Conservation (phyloP, 30 jellyfish, hydroid and myxozoan species). For the Turritopsis dohrnii region DNA sequence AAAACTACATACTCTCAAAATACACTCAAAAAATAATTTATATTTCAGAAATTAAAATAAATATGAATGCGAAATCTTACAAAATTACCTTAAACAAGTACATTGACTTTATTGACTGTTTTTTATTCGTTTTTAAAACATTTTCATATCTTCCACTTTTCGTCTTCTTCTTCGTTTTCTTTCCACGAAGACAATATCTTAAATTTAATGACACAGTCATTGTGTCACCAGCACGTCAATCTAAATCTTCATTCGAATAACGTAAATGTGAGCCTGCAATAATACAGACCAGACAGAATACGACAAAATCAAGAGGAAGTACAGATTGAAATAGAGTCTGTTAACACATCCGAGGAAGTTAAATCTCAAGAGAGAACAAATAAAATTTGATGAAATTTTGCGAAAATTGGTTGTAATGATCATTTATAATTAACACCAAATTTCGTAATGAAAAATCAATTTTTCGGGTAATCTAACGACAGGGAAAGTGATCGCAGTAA, state of each 20-base stretch:
- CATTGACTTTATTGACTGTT: background rate
- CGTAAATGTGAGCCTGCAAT: background rate
- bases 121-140: background rate
- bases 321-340: background rate
- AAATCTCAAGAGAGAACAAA: background rate
- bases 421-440: no score
- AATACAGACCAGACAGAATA: constrained; percentile 21
- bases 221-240: constrained; percentile 93
- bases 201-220: constrained; percentile 76
- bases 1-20: background rate
- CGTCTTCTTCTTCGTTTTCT: constrained; percentile 12
- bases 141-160: background rate
- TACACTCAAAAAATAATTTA: background rate
- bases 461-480: no score
- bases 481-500: no score
- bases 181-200: constrained; percentile 24
- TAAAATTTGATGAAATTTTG: background rate
- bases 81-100: background rate
- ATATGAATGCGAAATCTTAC: background rate
- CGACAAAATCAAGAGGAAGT: background rate
- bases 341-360: background rate
- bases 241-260: constrained; percentile 33
- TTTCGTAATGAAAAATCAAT: no score
- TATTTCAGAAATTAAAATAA: background rate
- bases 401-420: background rate